Percentiles rank a stretch among this genome's conserved stretches.
phyloP scores from a whole-genome alignment of 2,888 invertebrate species.

The Morpho helenor region DNA sequence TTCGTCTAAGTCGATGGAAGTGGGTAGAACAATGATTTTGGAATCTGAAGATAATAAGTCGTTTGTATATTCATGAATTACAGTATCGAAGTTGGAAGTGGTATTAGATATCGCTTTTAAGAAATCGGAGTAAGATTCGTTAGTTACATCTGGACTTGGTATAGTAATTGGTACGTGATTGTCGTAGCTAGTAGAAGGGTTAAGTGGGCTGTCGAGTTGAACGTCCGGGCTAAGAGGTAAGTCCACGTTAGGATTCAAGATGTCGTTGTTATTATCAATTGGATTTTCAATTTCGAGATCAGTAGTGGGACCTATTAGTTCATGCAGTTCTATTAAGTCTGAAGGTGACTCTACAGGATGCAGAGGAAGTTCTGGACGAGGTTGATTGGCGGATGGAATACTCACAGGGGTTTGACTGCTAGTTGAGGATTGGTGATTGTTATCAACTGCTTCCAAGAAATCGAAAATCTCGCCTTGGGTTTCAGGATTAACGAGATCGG shows the following conservation, averaged over 20 bases:
- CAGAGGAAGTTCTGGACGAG: too few species aligned
- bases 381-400: too few species aligned
- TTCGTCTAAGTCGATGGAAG: constrained; percentile 33
- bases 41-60: constrained; percentile 15
- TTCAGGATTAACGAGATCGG: not conserved
- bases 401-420: too few species aligned
- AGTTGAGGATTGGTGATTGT: too few species aligned
- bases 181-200: too few species aligned
- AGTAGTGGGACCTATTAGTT: not conserved
- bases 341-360: too few species aligned
- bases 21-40: constrained; percentile 7
- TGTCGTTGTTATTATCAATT: not conserved
- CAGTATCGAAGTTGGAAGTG: not conserved
- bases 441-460: too few species aligned
- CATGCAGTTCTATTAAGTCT: too few species aligned
- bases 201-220: not conserved
- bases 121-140: constrained; percentile 1
- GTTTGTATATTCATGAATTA: not conserved
- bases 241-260: not conserved
- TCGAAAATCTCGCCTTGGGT: not conserved
- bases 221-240: not conserved
- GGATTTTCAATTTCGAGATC: not conserved
- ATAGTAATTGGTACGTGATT: too few species aligned
- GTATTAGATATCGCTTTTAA: constrained; percentile 1
- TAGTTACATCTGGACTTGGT: not conserved